phyloP scores from a whole-genome alignment of 2,888 invertebrate species.

The Pammene aurita region DNA sequence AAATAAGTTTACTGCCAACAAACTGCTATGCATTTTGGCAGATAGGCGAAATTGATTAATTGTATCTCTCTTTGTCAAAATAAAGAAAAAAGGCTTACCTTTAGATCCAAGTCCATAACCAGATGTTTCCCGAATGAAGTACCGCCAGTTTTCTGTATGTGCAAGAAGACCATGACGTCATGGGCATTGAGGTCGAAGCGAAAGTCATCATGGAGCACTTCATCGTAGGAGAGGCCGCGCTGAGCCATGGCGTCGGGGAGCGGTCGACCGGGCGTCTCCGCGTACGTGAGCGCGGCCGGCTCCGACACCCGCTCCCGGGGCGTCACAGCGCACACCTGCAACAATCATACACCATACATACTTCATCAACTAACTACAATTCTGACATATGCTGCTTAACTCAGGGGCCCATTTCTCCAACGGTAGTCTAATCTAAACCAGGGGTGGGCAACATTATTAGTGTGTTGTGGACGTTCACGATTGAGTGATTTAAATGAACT shows the following conservation, averaged over 20 bases:
- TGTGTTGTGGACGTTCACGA: no score
- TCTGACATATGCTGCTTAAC: no score
- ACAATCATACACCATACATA: slow-evolving; percentile 46
- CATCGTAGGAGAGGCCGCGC: slow-evolving; percentile 91
- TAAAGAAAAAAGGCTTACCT: slow-evolving; percentile 67
- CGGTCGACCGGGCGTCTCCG: slow-evolving; percentile 80
- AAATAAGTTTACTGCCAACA: no score
- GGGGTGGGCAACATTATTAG: no score
- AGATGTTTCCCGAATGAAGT: slow-evolving; percentile 98
- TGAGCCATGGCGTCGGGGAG: slow-evolving; percentile 81
- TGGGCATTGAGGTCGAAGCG: slow-evolving; percentile 95
- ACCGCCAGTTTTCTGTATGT: slow-evolving; percentile 99
- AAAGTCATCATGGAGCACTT: slow-evolving; percentile 93
- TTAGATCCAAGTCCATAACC: slow-evolving; percentile 95
- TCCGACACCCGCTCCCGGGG: slow-evolving; percentile 85
- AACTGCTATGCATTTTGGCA: no score
- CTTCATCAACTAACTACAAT: no score
- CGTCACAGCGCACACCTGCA: slow-evolving; percentile 88
- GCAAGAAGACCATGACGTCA: slow-evolving; percentile 98
- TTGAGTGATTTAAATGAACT: no score
- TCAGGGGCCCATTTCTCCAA: no score
- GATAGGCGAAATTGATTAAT: no score
- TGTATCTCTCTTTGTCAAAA: no score
- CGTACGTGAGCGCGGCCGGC: slow-evolving; percentile 75
- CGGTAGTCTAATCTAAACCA: no score